phyloP scores from a whole-genome alignment of 2,797 vertebrate genomes.

The Vespertilio murinus region DNA sequence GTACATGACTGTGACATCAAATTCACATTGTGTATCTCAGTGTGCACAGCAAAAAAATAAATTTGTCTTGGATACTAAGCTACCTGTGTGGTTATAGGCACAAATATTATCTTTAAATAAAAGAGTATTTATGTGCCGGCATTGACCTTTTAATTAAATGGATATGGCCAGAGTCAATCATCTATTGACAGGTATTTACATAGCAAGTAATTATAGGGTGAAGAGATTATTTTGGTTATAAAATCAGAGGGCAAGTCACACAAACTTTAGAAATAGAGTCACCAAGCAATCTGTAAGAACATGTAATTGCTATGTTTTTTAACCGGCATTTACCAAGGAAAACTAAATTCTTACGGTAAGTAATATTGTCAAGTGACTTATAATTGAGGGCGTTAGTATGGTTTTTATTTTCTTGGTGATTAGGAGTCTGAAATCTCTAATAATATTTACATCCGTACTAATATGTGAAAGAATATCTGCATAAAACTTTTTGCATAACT shows the following conservation, averaged over 20 bases:
- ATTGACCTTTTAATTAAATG: conserved; percentile 79
- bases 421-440: conserved; percentile 14
- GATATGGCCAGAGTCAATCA: conserved; percentile 69
- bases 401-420: conserved; percentile 63
- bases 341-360: conserved; percentile 50
- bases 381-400: conserved; percentile 36
- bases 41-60: conserved; percentile 64
- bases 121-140: conserved; percentile 72
- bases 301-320: conserved; percentile 72
- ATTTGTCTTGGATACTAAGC: conserved; percentile 68
- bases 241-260: conserved; percentile 69
- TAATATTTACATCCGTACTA: conserved; percentile 15
- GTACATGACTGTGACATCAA: background rate
- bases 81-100: conserved; percentile 67
- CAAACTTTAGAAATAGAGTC: conserved; percentile 68
- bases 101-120: conserved; percentile 80
- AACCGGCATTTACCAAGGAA: conserved; percentile 48
- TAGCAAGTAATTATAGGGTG: conserved; percentile 66
- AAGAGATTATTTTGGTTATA: conserved; percentile 71
- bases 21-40: conserved; percentile 39
- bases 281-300: conserved; percentile 63
- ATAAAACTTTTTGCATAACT: background rate
- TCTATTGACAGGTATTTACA: conserved; percentile 74
- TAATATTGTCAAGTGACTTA: background rate
- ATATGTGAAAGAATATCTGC: background rate